phyloP scores from a whole-genome alignment of 2,888 invertebrate genomes.

The Amorpha juglandis region DNA sequence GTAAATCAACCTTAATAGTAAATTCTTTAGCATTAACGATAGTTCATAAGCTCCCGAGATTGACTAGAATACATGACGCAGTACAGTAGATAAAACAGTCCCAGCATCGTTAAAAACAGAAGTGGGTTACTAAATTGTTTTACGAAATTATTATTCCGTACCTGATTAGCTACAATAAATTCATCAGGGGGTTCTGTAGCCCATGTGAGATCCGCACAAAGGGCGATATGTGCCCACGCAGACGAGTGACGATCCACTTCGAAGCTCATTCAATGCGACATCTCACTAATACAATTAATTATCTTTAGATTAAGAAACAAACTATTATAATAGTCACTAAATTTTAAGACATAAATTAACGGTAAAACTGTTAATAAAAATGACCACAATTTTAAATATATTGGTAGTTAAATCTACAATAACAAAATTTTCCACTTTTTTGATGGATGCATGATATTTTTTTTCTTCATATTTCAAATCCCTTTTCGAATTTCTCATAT shows the following conservation, averaged over 20 bases:
- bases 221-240: constrained; percentile 82
- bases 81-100: too few species aligned
- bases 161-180: constrained; percentile 80
- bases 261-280: constrained; percentile 84
- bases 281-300: constrained; percentile 75
- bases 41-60: too few species aligned
- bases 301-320: constrained; percentile 71
- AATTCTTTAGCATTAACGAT: too few species aligned
- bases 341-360: constrained; percentile 74
- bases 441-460: constrained; percentile 76
- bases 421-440: constrained; percentile 80
- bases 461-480: constrained; percentile 77
- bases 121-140: too few species aligned
- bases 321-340: constrained; percentile 77
- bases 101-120: too few species aligned
- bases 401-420: constrained; percentile 80
- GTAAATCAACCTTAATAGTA: too few species aligned
- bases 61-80: too few species aligned
- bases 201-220: constrained; percentile 82
- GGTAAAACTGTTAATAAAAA: constrained; percentile 80
- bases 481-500: constrained; percentile 75
- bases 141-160: constrained; percentile 38
- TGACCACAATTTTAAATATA: constrained; percentile 81
- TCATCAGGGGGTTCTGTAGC: constrained; percentile 78
- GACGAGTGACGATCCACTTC: constrained; percentile 78